phyloP scores from a whole-genome alignment of 2,888 invertebrate species.

The Drosophila acutilabella region DNA sequence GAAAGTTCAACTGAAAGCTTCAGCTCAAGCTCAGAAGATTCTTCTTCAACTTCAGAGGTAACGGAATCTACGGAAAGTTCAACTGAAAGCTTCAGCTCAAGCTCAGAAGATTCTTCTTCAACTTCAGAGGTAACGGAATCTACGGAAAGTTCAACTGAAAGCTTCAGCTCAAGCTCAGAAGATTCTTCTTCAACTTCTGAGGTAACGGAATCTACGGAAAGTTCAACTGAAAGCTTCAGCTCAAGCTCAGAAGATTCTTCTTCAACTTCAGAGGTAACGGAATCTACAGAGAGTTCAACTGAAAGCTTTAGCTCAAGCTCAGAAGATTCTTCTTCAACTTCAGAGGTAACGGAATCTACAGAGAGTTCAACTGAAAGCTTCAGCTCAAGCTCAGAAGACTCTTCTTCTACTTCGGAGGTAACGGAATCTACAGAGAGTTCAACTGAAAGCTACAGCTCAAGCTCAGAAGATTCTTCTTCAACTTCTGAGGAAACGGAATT shows the following conservation, averaged over 20 bases:
- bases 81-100: constrained; percentile 1
- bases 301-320: constrained; percentile 7
- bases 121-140: neutral
- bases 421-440: constrained; percentile 8
- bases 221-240: neutral
- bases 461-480: neutral
- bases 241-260: constrained; percentile 4
- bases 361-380: constrained; percentile 13
- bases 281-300: constrained; percentile 8
- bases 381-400: constrained; percentile 14
- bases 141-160: neutral
- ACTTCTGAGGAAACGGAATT: neutral
- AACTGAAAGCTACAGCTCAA: constrained; percentile 1
- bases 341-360: neutral
- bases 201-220: neutral
- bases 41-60: neutral
- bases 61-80: constrained; percentile 9
- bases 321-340: neutral
- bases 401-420: constrained; percentile 3
- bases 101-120: constrained; percentile 3
- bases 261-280: neutral
- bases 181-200: neutral
- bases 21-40: constrained; percentile 1
- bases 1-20: constrained; percentile 10
- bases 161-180: neutral